These are phyloP conservation scores for Acanthosoma haemorrhoidale DNA, from an alignment of 2,888 invertebrate species.

Conservation along the genomic window DNA sequence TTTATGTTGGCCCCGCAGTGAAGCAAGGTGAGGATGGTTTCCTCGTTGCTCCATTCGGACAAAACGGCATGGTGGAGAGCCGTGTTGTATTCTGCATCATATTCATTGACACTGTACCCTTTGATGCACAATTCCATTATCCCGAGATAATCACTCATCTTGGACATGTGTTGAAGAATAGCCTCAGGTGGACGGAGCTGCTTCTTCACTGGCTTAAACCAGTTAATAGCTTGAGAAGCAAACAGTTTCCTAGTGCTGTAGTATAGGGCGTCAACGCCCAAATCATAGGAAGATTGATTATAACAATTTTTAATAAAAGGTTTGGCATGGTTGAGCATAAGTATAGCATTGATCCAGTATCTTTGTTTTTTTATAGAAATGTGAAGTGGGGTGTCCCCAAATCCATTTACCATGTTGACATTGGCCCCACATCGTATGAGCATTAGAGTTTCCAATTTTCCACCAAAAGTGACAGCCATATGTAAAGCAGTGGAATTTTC, in stretches of 20 bases:
- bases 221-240: too few relatives aligned
- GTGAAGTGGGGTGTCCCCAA: background rate
- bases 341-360: background rate
- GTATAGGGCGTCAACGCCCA: too few relatives aligned
- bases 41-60: background rate
- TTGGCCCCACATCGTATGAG: background rate
- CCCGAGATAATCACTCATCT: background rate
- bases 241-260: too few relatives aligned
- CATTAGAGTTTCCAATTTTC: background rate
- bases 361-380: background rate
- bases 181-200: background rate
- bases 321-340: background rate
- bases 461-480: background rate
- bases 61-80: background rate
- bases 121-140: background rate
- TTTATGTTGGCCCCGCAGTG: background rate
- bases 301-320: background rate
- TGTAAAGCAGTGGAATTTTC: background rate
- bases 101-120: background rate
- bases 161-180: background rate
- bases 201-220: too few relatives aligned
- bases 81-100: background rate
- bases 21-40: background rate
- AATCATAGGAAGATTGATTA: background rate
- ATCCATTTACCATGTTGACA: background rate